These are phyloP conservation scores for Thalassoma bifasciatum DNA, from an alignment of 2,113 vertebrate genomes.

Conservation along the genomic window DNA sequence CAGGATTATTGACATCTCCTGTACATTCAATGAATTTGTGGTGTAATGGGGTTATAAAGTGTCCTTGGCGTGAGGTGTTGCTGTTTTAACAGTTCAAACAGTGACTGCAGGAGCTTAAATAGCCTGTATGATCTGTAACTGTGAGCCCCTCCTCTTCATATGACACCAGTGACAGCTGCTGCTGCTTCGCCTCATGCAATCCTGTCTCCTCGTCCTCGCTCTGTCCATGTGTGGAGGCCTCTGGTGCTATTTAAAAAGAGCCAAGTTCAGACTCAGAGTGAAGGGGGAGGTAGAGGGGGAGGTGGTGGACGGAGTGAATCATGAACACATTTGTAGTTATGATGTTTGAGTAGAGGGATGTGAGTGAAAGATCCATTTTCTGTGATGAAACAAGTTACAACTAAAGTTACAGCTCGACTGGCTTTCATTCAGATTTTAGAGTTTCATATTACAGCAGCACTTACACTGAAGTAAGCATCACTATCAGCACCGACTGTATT, in stretches of 20 bases:
- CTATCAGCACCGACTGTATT: background rate
- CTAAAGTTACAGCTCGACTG: background rate
- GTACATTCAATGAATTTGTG: background rate
- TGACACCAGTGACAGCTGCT: constrained; percentile 71
- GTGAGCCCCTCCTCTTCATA: constrained; percentile 40
- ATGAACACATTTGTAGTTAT: background rate
- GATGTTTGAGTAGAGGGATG: background rate
- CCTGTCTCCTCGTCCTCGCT: background rate
- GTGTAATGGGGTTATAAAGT: background rate
- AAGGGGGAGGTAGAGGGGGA: background rate
- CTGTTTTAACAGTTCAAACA: constrained; percentile 31
- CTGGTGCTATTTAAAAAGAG: constrained; percentile 59
- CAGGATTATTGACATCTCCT: background rate
- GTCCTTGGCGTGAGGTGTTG: background rate
- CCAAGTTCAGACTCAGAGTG: constrained; percentile 20
- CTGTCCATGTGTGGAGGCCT: constrained; percentile 62
- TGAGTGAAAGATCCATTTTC: background rate
- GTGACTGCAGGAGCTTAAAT: constrained; percentile 41
- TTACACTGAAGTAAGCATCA: background rate
- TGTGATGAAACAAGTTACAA: background rate
- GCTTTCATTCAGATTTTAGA: background rate
- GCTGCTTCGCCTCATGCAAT: constrained; percentile 9
- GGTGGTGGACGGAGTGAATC: background rate
- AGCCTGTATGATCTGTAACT: constrained; percentile 11
- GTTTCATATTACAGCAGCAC: constrained; percentile 4